Base-by-base conservation (phyloP, 2,113 vertebrate genomes). In the Harpagus bidentatus region DNA sequence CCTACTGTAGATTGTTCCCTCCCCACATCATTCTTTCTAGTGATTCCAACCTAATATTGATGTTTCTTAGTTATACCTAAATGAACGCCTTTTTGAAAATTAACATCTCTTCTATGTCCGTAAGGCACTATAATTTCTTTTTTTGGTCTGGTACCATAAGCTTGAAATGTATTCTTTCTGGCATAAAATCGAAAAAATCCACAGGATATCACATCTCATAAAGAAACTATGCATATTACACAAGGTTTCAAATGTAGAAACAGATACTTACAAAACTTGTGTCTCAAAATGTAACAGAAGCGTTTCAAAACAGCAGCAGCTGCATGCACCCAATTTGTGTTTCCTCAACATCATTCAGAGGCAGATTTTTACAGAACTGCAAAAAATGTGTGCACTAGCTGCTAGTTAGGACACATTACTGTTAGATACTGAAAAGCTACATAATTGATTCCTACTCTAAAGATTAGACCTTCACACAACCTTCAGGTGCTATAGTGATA, bases 251-350 rank as follows among this genome's bases (percentile, higher is more conserved):
- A 97, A 97, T 95, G 96, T 88, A 95, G 97, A 97, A 97, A 95
- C 93, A 97, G 93, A 98, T 83, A 95, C 86, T 96, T 94, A 31
- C 69, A 88, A 94, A 92, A 95, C 65, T 90, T 78, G 59, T 13
- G 36, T 93, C 96, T 97, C 94, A 97, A 96, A 97, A 95, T 94
- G 84, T 95, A 98, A 92, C 95, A 82, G 95, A 97, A 98, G 94
- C 65, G 3, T 97, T 97, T 97, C 94, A 96, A 98, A 98, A 97
- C 94, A 98, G 82, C 83, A 96, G 93, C 92, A 97, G 94, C 96
- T 97, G 86, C 84, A 78, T 1, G 28, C 63, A 88, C 76, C 58
- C 50, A 29, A 43, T 73, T 83, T 78, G 55, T 85, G 58, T 93
- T 95, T 91, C 55, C n/a, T 90, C 59, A 76, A 69, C 82, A 92